phyloP scores from a whole-genome alignment of 2,797 vertebrate genomes.

The Pyrocephalus nanus region DNA sequence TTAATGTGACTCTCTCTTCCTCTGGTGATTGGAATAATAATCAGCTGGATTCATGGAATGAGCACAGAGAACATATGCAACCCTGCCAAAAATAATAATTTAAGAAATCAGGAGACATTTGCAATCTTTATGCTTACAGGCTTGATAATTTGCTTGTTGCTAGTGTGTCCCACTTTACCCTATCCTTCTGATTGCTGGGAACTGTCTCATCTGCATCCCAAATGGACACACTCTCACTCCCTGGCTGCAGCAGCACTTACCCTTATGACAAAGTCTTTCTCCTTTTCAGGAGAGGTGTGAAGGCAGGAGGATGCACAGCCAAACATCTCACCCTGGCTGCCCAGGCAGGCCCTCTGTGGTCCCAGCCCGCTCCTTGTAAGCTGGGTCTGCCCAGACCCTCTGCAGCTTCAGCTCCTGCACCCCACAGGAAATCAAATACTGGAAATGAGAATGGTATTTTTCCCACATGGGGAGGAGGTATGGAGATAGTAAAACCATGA shows the following conservation, averaged over 20 bases:
- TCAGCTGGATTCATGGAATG: conserved; percentile 85
- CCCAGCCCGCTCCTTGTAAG: neutral
- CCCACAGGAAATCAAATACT: neutral
- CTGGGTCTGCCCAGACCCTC: neutral
- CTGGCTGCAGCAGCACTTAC: conserved; percentile 34
- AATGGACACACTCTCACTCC: neutral
- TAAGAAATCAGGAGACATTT: conserved; percentile 87
- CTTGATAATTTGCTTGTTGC: conserved; percentile 83
- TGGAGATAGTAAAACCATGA: neutral
- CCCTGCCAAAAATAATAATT: conserved; percentile 96
- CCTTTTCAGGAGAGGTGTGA: conserved; percentile 30
- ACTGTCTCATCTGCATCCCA: conserved; percentile 59
- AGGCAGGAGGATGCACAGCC: neutral
- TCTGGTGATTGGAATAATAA: conserved; percentile 97
- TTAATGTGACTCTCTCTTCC: conserved; percentile 96
- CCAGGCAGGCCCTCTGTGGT: neutral
- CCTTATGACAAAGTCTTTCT: conserved; percentile 49
- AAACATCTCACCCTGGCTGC: neutral
- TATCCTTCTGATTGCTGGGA: conserved; percentile 39
- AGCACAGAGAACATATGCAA: conserved; percentile 92
- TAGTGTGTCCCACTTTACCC: conserved; percentile 74
- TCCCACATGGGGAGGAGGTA: neutral
- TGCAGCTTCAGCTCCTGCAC: neutral
- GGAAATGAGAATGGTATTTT: fast-evolving
- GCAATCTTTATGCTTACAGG: conserved; percentile 86